Conservation (phyloP, 2,797 vertebrate species). For the Gephyroberyx darwinii region DNA sequence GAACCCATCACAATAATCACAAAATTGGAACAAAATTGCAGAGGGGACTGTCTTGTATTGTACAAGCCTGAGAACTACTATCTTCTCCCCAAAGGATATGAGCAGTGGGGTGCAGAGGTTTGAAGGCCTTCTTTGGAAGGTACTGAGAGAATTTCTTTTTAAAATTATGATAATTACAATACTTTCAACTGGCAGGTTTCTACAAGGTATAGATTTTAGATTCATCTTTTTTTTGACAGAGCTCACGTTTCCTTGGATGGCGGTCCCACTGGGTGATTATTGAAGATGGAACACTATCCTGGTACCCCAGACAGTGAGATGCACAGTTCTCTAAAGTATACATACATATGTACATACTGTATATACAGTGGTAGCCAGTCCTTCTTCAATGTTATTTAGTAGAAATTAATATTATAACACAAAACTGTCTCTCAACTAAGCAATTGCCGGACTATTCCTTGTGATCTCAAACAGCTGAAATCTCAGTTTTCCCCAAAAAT, state of each 20-base stretch:
- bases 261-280: slow-evolving; percentile 90
- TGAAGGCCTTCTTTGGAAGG: slow-evolving; percentile 93
- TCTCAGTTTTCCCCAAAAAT: not conserved
- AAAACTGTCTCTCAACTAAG: too few species aligned
- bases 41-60: too few species aligned
- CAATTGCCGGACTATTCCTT: not conserved
- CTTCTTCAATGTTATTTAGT: too few species aligned
- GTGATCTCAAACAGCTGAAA: not conserved
- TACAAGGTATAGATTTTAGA: not conserved
- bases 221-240: slow-evolving; percentile 74
- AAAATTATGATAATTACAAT: not conserved
- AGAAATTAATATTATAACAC: too few species aligned
- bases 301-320: slow-evolving; percentile 91
- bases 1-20: too few species aligned
- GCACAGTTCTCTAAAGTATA: slow-evolving; percentile 5
- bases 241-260: slow-evolving; percentile 91
- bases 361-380: too few species aligned
- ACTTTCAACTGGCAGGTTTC: not conserved
- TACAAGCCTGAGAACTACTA: slow-evolving; percentile 15
- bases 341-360: too few species aligned
- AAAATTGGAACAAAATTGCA: too few species aligned
- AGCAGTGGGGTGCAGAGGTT: slow-evolving; percentile 80
- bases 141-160: slow-evolving; percentile 59
- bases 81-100: slow-evolving; percentile 70
- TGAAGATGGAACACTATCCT: slow-evolving; percentile 90